A percentile compares a stretch with the other conserved stretches of the same genome.
Conservation (phyloP, 2,888 invertebrate genomes). For the Drosophila cognata region DNA sequence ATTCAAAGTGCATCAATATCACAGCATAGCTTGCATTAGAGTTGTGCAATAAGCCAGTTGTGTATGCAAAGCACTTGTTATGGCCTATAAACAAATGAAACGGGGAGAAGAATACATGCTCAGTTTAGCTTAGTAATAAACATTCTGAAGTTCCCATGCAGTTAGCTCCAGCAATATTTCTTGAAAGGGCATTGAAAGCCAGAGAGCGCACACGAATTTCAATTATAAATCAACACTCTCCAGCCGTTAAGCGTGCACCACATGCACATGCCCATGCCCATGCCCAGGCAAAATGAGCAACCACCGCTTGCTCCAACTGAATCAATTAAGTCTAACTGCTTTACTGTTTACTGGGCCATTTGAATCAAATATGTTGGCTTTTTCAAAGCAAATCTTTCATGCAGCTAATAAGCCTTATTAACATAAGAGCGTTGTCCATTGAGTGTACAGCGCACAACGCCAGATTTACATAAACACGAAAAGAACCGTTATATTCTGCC, state of each 20-base stretch:
- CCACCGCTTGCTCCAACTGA: constrained; percentile 27
- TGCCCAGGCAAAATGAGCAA: constrained; percentile 23
- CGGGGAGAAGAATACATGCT: not conserved
- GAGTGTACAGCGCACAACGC: constrained; percentile 20
- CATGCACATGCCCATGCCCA: constrained; percentile 5
- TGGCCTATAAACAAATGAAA: not conserved
- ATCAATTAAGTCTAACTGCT: constrained; percentile 74
- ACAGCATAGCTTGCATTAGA: not conserved
- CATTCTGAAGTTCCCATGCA: constrained; percentile 14
- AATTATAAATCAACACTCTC: constrained; percentile 42
- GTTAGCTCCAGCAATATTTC: constrained; percentile 9
- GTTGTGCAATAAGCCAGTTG: constrained; percentile 15
- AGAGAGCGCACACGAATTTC: constrained; percentile 31
- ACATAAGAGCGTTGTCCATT: constrained; percentile 43
- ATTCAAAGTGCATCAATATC: constrained; percentile 13
- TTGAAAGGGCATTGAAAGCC: constrained; percentile 33
- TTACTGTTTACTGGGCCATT: constrained; percentile 75
- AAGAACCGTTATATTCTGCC: constrained; percentile 22
- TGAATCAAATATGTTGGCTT: constrained; percentile 50
- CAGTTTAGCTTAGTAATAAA: not conserved
- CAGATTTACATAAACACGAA: constrained; percentile 50
- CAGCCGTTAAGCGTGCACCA: constrained; percentile 41
- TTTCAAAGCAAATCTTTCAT: constrained; percentile 67
- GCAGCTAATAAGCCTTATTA: constrained; percentile 70
- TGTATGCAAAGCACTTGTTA: not conserved